Base-by-base conservation (phyloP, 2,888 invertebrate genomes). In the Drosophila pegasa region DNA sequence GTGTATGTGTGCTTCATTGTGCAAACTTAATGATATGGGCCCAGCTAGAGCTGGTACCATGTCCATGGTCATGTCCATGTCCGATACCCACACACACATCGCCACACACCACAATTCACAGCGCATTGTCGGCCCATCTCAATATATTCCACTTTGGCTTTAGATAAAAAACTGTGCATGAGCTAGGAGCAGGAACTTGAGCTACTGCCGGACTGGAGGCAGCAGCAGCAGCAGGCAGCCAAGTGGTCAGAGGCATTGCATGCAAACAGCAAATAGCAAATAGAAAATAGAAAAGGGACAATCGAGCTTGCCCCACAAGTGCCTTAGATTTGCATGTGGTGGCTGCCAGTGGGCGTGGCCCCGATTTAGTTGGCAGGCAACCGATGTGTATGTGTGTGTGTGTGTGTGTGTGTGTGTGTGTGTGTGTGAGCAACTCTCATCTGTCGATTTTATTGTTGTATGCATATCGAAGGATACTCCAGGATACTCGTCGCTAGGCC, bases 11-110 rank as follows among this genome's bases (percentile, higher is more conserved):
- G 58, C 35, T 57, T 74, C 59, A 72, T 82, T 82, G 80, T 76
- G 74, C 83, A 71, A 76, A 69, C 80, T 69, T 85, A 86, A 82
- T 82, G 83, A 82, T 82, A 86, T 82, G 80, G 77, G 80, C 83
- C 60, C 71, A 50, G 57, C 40, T 45, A 33, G 58, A 60, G 55
- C 67, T 41, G 33, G 70, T 72, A 61, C 50, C 56, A 62, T 62
- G 67, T 43, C 58, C 54, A 43, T 58, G 41, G 40, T 43, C 64
- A 67, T 47, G 63, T 62, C 47, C 31, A 54, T 50, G 68, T 27
- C 35, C 54, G 38, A 57, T 52, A 54, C 37, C 52, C 43, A 29
- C 55, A 33, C 55, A 67, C 55, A 71, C 48, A 68, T n/a, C n/a
- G 22, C 14, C 3, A 43, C 43, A 43, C 25, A 27, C 73, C 75